These are phyloP conservation scores for Chirona hameri DNA, from an alignment of 2,888 invertebrate species.

Conservation along the genomic window DNA sequence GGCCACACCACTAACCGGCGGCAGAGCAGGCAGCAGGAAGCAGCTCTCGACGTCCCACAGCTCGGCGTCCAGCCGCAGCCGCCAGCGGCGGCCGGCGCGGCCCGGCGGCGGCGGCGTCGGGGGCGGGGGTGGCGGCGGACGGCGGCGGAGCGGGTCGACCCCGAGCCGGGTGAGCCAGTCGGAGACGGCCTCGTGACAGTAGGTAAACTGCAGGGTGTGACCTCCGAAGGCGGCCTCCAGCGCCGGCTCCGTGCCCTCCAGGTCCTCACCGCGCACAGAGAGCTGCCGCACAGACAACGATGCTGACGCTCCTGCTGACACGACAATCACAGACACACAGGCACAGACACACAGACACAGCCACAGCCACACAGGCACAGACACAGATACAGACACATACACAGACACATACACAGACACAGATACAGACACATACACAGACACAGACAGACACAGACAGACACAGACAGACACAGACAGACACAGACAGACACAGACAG, in stretches of 20 bases:
- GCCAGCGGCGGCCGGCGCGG: not conserved
- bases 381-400: no score
- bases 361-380: no score
- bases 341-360: no score
- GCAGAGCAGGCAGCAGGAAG: not conserved
- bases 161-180: not conserved
- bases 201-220: constrained; percentile 1
- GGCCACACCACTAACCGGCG: not conserved
- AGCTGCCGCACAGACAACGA: not conserved
- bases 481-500: no score
- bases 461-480: no score
- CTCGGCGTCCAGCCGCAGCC: constrained; percentile 6
- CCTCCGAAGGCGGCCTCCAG: constrained; percentile 4
- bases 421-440: no score
- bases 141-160: not conserved
- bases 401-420: no score
- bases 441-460: no score
- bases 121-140: not conserved
- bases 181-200: not conserved
- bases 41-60: constrained; percentile 5
- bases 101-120: not conserved
- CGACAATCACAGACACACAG: not conserved
- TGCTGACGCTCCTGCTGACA: no score
- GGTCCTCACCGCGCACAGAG: not conserved
- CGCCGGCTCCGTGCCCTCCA: not conserved